Conservation (phyloP, 2,113 vertebrate species). For the Guaruba guarouba region DNA sequence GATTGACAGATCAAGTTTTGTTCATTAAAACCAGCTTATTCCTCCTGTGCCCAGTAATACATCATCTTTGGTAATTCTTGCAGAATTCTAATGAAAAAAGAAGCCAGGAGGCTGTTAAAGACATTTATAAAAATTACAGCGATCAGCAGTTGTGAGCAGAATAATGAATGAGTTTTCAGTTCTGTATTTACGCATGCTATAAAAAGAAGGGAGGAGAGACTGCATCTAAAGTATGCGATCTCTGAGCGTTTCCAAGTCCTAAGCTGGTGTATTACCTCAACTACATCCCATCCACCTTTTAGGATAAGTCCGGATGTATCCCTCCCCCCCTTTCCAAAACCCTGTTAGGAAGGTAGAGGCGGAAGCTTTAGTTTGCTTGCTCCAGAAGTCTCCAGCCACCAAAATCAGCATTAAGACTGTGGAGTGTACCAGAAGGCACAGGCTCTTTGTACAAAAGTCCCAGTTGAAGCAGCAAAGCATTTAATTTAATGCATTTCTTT, state of each 20-base stretch:
- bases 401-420: background rate
- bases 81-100: background rate
- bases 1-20: constrained; percentile 22
- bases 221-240: background rate
- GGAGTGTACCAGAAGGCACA: background rate
- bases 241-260: background rate
- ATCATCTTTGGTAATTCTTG: background rate
- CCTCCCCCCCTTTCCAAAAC: background rate
- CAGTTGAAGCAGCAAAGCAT: background rate
- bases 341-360: background rate
- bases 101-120: background rate
- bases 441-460: background rate
- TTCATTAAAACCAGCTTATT: constrained; percentile 10
- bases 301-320: background rate
- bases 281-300: background rate
- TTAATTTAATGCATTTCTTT: background rate
- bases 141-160: background rate
- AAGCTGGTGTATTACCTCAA: background rate
- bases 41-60: background rate
- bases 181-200: background rate
- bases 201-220: background rate
- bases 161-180: background rate
- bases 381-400: background rate
- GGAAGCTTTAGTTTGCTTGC: background rate
- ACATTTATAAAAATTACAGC: background rate